Conservation (phyloP, 2,888 invertebrate genomes). For the Lepidocyrtinus sp. region DNA sequence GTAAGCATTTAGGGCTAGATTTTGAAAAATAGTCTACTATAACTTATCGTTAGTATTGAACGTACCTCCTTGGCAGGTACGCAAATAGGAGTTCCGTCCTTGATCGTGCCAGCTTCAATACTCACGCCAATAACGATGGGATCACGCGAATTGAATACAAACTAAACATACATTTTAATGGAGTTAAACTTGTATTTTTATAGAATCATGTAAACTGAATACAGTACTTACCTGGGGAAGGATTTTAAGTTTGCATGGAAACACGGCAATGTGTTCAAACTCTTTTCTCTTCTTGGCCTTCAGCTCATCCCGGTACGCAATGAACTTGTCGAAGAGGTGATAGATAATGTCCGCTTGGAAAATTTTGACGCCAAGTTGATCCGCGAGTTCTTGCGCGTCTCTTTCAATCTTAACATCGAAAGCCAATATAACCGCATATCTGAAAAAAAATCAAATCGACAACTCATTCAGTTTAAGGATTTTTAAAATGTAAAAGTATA, state of each 20-base stretch:
- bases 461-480: background rate
- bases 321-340: constrained; percentile 98
- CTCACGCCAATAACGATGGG: constrained; percentile 98
- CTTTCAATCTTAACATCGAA: constrained; percentile 99
- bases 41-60: background rate
- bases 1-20: background rate
- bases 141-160: constrained; percentile 97
- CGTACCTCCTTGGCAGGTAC: constrained; percentile 95
- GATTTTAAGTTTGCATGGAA: constrained; percentile 93
- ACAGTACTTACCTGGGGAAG: constrained; percentile 83
- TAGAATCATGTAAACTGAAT: too few species aligned
- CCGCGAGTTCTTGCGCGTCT: constrained; percentile 98
- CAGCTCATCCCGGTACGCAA: constrained; percentile 90
- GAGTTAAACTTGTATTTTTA: background rate
- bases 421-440: constrained; percentile 97
- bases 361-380: constrained; percentile 92
- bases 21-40: background rate
- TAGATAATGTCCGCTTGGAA: constrained; percentile 99
- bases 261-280: constrained; percentile 96
- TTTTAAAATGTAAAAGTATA: background rate
- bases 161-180: constrained; percentile 76
- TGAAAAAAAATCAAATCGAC: constrained; percentile 71
- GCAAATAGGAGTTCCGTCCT: constrained; percentile 97
- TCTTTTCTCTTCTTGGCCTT: constrained; percentile 93
- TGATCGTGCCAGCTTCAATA: constrained; percentile 95